Evolutionary conservation across 2,888 invertebrate species (phyloP), one percentile per base, ranked within the genome.

Genomic region (Tenodera sinensis): DNA sequence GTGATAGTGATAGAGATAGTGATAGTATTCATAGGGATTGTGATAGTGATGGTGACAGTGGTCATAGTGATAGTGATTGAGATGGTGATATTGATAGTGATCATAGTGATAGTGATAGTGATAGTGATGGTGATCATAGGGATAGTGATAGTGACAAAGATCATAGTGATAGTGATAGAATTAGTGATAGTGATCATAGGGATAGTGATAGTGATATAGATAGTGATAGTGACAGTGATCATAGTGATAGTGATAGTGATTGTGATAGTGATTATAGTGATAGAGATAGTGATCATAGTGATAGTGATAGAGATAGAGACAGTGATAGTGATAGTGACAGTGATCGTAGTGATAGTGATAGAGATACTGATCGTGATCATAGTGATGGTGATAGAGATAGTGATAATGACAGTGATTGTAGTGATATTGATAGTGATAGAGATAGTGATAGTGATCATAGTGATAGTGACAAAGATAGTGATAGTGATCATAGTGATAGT

Each of bases 231-330:
- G 89, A 84, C 42, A 89, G 89, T 83, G 89, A 83, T 84, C 89
- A 83, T 89, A 89, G 89, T 84, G 89, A 89, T 89, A 89, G 89
- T 84, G 83, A 89, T 89, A 89, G 89, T 83, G 89, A 83, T 89
- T 84, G 89, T 30, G 89, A 47, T 89, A 89, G 89, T 47, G 83
- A 89, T 89, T 89, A 42, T 47, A 89, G 89, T 86, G 89, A 89
- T 28, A 86, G 83, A 28, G 89, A 34, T 71, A 89, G 82, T 88
- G 89, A 27, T 89, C 71, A 15, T 89, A 89, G 88, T 84, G 83
- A n/a, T n/a, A n/a, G n/a, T n/a, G n/a, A n/a, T n/a, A n/a, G n/a
- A n/a, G n/a, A n/a, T n/a, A n/a, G n/a, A n/a, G n/a, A n/a, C n/a
- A n/a, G n/a, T n/a, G n/a, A n/a, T n/a, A n/a, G n/a, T n/a, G n/a